Conservation (phyloP, 2,113 vertebrate species). For the Hoplias malabaricus region DNA sequence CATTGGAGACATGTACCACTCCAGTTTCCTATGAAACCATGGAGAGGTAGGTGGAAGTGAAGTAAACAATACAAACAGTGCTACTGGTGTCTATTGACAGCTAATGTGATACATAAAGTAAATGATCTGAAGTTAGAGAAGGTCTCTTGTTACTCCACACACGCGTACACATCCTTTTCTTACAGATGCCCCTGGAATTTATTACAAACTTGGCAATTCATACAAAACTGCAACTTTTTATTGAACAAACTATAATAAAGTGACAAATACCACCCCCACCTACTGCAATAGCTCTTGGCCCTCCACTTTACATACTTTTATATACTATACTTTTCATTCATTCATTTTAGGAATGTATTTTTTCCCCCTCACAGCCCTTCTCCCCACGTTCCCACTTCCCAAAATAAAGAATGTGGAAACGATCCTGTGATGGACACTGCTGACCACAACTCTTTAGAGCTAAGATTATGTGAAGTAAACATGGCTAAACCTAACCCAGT, state of each 20-base stretch:
- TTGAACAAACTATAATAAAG: no score
- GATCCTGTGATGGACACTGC: not conserved
- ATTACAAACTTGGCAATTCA: no score
- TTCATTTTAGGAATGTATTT: not conserved
- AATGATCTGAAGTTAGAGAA: no score
- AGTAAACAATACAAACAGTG: not conserved
- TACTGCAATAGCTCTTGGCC: no score
- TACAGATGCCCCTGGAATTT: no score
- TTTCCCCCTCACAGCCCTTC: constrained; percentile 59
- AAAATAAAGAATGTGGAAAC: constrained; percentile 24
- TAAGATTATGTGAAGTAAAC: constrained; percentile 14
- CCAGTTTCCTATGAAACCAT: constrained; percentile 72
- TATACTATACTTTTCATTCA: no score
- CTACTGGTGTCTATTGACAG: not conserved
- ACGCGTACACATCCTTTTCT: no score
- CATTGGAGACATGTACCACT: constrained; percentile 58
- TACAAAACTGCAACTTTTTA: no score
- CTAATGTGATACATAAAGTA: no score
- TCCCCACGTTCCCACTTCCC: constrained; percentile 61
- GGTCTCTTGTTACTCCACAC: no score
- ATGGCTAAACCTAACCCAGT: constrained; percentile 27
- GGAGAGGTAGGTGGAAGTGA: constrained; percentile 63
- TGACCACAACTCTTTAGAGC: constrained; percentile 12
- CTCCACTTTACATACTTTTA: no score
- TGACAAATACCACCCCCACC: no score